These are phyloP conservation scores for Takifugu rubripes DNA, from an alignment of 2,797 vertebrate genomes.

Conservation along the genomic window DNA sequence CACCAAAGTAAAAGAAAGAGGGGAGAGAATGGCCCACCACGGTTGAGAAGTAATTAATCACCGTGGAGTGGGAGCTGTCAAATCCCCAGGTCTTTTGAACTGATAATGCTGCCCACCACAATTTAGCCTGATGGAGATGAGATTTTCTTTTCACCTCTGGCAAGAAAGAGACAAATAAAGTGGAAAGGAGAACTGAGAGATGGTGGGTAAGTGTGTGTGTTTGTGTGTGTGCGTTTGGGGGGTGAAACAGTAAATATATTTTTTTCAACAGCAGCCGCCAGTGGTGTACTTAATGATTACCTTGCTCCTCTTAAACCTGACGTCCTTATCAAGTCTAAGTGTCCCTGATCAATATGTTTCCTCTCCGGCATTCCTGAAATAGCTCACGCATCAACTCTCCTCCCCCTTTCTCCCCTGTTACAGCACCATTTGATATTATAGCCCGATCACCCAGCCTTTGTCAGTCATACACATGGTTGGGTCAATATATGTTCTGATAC, in stretches of 20 bases:
- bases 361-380: constrained; percentile 71
- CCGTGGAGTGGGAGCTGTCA: constrained; percentile 94
- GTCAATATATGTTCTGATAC: constrained; percentile 60
- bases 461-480: constrained; percentile 47
- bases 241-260: constrained; percentile 62
- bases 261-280: constrained; percentile 79
- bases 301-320: constrained; percentile 80
- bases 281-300: constrained; percentile 79
- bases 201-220: background rate
- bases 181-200: constrained; percentile 24
- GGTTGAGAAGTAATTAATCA: constrained; percentile 99
- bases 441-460: constrained; percentile 37
- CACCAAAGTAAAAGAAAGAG: constrained; percentile 76
- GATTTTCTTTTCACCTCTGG: constrained; percentile 91
- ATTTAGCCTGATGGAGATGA: constrained; percentile 97
- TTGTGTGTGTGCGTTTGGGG: background rate
- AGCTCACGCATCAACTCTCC: constrained; percentile 49
- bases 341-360: constrained; percentile 74
- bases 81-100: constrained; percentile 92
- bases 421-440: constrained; percentile 61
- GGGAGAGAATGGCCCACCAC: constrained; percentile 88
- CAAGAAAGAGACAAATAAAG: constrained; percentile 76
- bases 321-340: constrained; percentile 77
- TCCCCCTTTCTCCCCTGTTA: constrained; percentile 28
- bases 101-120: constrained; percentile 97